Percentiles rank a stretch among this genome's conserved stretches.
Conservation (phyloP, 2,113 vertebrate genomes). For the Paramisgurnus dabryanus region DNA sequence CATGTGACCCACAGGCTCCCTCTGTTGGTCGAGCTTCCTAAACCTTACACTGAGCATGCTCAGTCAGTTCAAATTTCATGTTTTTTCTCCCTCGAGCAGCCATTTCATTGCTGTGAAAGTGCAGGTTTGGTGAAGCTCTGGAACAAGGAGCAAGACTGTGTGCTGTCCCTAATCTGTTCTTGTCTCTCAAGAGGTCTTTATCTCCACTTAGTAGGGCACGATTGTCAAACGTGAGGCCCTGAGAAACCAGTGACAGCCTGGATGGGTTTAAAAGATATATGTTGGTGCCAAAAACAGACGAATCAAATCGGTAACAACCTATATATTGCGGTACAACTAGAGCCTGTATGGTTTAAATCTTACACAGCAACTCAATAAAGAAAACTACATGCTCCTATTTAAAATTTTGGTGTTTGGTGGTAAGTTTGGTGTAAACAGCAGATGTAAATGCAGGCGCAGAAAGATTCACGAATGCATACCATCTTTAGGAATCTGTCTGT, state of each 20-base stretch:
- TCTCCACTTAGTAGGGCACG: slow-evolving; percentile 38
- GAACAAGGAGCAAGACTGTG: slow-evolving; percentile 31
- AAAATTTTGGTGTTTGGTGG: too few relatives aligned
- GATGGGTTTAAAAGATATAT: slow-evolving; percentile 16
- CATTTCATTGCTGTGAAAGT: slow-evolving; percentile 41
- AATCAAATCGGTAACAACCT: slow-evolving; percentile 1
- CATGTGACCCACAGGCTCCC: slow-evolving; percentile 76
- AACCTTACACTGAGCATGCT: slow-evolving; percentile 73
- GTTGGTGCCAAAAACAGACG: neutral
- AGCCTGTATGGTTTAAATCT: too few relatives aligned
- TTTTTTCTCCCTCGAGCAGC: slow-evolving; percentile 46
- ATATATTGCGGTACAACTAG: neutral
- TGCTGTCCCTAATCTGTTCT: slow-evolving; percentile 43
- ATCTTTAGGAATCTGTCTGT: neutral
- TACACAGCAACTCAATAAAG: neutral
- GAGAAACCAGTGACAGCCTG: slow-evolving; percentile 20
- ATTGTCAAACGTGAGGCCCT: slow-evolving; percentile 25
- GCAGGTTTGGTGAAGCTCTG: slow-evolving; percentile 31
- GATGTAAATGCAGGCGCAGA: neutral
- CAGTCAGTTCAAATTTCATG: slow-evolving; percentile 65
- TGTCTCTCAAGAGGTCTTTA: slow-evolving; percentile 51
- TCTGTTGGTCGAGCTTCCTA: slow-evolving; percentile 72
- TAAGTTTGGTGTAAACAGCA: neutral
- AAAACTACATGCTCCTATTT: neutral
- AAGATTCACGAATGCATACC: neutral